Evolutionary conservation across 2,888 invertebrate species (phyloP).

Genomic region (Flexamia atlantica): DNA sequence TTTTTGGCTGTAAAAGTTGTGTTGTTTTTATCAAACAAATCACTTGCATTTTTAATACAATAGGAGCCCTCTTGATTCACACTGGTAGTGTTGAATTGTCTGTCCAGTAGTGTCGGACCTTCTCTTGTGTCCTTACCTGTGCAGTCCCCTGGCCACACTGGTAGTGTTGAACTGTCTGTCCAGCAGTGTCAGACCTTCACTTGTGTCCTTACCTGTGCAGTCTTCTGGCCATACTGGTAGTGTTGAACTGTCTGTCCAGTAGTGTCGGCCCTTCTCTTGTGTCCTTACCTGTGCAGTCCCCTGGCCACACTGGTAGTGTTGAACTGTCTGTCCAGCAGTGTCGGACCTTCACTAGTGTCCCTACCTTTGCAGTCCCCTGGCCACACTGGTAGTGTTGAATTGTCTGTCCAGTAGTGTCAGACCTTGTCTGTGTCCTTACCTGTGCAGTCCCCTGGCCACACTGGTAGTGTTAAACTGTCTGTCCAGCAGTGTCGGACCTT

Average conservation of each 20-base stretch:
- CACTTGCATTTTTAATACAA: too few species aligned
- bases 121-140: too few species aligned
- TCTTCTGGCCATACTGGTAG: slow-evolving; percentile 47
- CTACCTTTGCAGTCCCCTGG: too few species aligned
- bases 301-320: slow-evolving; percentile 51
- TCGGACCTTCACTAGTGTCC: slow-evolving; percentile 49
- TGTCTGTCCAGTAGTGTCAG: slow-evolving; percentile 39
- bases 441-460: slow-evolving; percentile 41
- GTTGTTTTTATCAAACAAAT: too few species aligned
- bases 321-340: slow-evolving; percentile 18
- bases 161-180: slow-evolving; percentile 45
- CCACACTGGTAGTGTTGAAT: slow-evolving; percentile 44
- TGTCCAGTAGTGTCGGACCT: slow-evolving; percentile 3
- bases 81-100: slow-evolving; percentile 38
- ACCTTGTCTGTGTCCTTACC: slow-evolving; percentile 22
- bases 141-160: too few species aligned
- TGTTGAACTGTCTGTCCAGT: slow-evolving; percentile 32
- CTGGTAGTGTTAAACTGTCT: slow-evolving; percentile 42
- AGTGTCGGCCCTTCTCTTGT: slow-evolving; percentile 32
- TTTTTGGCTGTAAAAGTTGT: slow-evolving; percentile 13
- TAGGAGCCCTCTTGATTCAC: slow-evolving; percentile 37
- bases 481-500: slow-evolving; percentile 35
- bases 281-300: slow-evolving; percentile 41
- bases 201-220: slow-evolving; percentile 42
- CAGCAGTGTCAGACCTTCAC: slow-evolving; percentile 40